Evolutionary conservation across 2,888 invertebrate species (phyloP).

Genomic region (Phyllotreta striolata): DNA sequence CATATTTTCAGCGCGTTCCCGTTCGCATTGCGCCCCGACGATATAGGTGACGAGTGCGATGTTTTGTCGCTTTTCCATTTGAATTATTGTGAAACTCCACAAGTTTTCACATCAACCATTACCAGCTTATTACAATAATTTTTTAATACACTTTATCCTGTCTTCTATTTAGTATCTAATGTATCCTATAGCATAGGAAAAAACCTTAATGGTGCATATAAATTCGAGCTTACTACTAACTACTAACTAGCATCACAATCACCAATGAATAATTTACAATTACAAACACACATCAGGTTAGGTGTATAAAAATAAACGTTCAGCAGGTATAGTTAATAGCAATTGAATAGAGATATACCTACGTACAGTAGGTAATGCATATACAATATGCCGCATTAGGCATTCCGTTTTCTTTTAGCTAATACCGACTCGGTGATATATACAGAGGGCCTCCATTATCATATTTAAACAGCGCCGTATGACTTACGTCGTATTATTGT

Average conservation of each 20-base stretch:
- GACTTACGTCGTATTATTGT: slow-evolving; percentile 41
- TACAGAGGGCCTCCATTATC: slow-evolving; percentile 33
- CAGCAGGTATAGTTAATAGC: too few relatives aligned
- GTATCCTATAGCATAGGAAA: too few relatives aligned
- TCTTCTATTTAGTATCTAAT: too few relatives aligned
- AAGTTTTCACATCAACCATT: slow-evolving; percentile 2
- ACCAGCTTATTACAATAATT: too few relatives aligned
- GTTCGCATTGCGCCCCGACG: slow-evolving; percentile 42
- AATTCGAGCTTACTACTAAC: too few relatives aligned
- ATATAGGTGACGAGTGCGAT: slow-evolving; percentile 24
- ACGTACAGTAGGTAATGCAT: slow-evolving; percentile 1
- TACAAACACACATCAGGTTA: too few relatives aligned
- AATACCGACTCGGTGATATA: slow-evolving; percentile 27
- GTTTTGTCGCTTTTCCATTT: slow-evolving; percentile 28
- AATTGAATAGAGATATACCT: slow-evolving; percentile 12
- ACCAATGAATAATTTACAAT: too few relatives aligned
- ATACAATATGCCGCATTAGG: slow-evolving; percentile 4
- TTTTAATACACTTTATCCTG: too few relatives aligned
- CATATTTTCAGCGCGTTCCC: slow-evolving; percentile 42
- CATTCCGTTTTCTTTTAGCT: slow-evolving; percentile 28
- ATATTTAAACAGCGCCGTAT: slow-evolving; percentile 40
- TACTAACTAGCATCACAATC: too few relatives aligned
- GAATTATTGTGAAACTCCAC: slow-evolving; percentile 15
- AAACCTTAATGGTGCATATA: too few relatives aligned
- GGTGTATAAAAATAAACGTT: too few relatives aligned